Evolutionary conservation across 37 sponge, comb jelly and placozoan genomes (phyloP).

Genomic region (Ianthella basta): DNA sequence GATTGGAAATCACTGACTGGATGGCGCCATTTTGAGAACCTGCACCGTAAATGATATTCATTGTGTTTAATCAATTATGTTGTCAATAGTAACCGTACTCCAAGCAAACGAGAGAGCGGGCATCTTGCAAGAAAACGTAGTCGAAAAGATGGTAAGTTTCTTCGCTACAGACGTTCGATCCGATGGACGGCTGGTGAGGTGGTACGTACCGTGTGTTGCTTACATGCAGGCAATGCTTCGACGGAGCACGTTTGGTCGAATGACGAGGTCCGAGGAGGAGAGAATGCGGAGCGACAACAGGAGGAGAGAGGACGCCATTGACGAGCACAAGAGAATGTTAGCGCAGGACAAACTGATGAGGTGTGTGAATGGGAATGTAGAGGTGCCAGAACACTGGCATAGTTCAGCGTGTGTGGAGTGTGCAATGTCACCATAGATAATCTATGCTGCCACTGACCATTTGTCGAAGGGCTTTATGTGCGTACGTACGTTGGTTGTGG

Average conservation of each 20-base stretch:
- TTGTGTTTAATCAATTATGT: no score
- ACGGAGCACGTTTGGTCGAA: constrained; percentile 4
- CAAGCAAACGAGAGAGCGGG: background rate
- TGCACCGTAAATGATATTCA: no score
- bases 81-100: constrained; percentile 2
- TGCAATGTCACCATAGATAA: no score
- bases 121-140: background rate
- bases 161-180: no score
- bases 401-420: no score
- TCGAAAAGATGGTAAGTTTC: constrained; percentile 14
- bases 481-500: no score
- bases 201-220: background rate
- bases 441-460: no score
- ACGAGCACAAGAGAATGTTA: constrained; percentile 73
- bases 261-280: constrained; percentile 79
- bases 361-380: no score
- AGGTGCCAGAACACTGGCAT: no score
- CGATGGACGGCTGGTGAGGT: background rate
- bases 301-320: constrained; percentile 65
- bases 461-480: no score
- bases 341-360: constrained; percentile 51
- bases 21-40: no score
- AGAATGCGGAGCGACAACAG: constrained; percentile 75
- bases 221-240: constrained; percentile 56
- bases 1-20: background rate